Conservation (phyloP, 1,140 invertebrate genomes). For the Himalopsyche phryganea region DNA sequence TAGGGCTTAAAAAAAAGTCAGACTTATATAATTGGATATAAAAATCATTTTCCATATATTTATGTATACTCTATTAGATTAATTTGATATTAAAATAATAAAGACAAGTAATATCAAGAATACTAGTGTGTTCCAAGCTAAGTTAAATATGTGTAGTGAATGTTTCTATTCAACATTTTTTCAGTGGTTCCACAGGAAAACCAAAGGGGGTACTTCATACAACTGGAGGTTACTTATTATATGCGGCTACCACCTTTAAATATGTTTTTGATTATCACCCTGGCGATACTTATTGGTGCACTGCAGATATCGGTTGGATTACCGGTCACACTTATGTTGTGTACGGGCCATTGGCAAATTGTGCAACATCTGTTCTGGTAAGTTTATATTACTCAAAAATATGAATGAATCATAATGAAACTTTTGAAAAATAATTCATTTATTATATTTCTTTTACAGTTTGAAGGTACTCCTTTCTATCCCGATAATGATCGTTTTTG, state of each 20-base stretch:
- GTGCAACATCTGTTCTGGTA: slow-evolving; percentile 88
- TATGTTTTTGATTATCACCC: slow-evolving; percentile 94
- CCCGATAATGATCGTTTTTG: slow-evolving; percentile 89
- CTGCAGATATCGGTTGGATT: slow-evolving; percentile 99
- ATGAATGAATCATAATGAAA: not conserved
- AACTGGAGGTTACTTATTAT: slow-evolving; percentile 89
- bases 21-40: too few species aligned
- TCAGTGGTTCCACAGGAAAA: slow-evolving; percentile 92
- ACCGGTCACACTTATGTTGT: slow-evolving; percentile 95
- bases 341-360: slow-evolving; percentile 91
- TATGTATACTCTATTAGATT: too few species aligned
- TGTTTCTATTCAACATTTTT: slow-evolving; percentile 18
- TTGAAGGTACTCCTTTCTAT: slow-evolving; percentile 93
- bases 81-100: too few species aligned
- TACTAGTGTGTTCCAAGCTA: too few species aligned
- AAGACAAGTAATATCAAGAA: too few species aligned
- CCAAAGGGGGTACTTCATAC: slow-evolving; percentile 97
- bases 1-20: too few species aligned
- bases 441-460: slow-evolving; percentile 63
- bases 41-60: too few species aligned
- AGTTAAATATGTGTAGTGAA: too few species aligned
- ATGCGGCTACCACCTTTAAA: slow-evolving; percentile 86
- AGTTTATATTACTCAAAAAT: too few species aligned
- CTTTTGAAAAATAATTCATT: not conserved
- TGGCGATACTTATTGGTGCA: slow-evolving; percentile 93